Percentiles rank a stretch among this genome's conserved stretches.
phyloP scores from a whole-genome alignment of 2,797 vertebrate genomes.

The Sphenopsis melanotis region DNA sequence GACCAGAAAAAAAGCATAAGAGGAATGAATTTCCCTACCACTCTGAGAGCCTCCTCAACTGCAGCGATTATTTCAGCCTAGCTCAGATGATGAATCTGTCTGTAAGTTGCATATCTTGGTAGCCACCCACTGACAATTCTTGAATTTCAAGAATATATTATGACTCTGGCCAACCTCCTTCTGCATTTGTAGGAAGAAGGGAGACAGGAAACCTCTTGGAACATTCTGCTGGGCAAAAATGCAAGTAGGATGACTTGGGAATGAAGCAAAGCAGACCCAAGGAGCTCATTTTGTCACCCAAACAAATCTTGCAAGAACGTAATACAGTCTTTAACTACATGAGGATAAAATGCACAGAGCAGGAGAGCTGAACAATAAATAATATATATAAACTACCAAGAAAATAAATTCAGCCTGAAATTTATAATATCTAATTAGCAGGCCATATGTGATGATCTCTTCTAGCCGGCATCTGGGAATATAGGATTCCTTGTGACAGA shows the following conservation, averaged over 20 bases:
- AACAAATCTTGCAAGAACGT: neutral
- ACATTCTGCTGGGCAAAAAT: neutral
- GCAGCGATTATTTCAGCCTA: neutral
- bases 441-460: neutral
- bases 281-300: neutral
- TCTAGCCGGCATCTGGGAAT: neutral
- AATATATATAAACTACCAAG: neutral
- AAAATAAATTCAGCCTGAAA: neutral
- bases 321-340: neutral
- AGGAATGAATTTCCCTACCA: neutral
- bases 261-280: neutral
- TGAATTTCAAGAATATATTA: slow-evolving; percentile 6
- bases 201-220: neutral
- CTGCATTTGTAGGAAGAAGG: neutral
- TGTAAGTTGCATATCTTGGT: neutral
- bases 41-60: neutral
- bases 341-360: neutral
- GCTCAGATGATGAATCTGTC: neutral
- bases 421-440: neutral
- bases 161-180: neutral
- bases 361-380: neutral
- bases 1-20: neutral
- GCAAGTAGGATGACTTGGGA: neutral
- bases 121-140: slow-evolving; percentile 11
- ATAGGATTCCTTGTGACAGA: neutral